Conservation (phyloP, 2,888 invertebrate species). For the Eupelmus urozonus region DNA sequence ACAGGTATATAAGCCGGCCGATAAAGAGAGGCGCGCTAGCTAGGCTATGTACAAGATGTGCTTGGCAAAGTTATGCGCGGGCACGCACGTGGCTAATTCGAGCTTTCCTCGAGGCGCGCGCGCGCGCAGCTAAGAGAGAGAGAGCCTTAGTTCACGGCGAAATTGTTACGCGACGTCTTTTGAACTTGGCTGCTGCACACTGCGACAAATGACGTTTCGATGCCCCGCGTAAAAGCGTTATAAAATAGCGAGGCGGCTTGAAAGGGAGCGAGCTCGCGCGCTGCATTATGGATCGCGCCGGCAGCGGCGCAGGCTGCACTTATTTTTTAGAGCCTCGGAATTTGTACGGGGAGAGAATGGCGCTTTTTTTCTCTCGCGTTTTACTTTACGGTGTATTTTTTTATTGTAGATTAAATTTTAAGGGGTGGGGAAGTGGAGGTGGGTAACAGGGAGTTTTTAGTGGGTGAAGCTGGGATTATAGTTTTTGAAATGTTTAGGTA, state of each 20-base stretch:
- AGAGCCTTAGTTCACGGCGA: too few relatives aligned
- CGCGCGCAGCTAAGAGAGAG: constrained; percentile 59
- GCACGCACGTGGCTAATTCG: constrained; percentile 71
- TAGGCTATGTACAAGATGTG: not conserved
- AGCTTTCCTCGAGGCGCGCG: constrained; percentile 58
- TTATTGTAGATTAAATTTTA: too few relatives aligned
- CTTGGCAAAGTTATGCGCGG: constrained; percentile 72
- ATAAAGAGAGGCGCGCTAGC: constrained; percentile 57
- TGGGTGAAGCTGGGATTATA: too few relatives aligned
- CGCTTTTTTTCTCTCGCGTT: too few relatives aligned
- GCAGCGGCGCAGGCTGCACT: too few relatives aligned
- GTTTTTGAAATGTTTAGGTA: too few relatives aligned
- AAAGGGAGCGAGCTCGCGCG: not conserved
- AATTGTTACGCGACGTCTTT: constrained; percentile 1
- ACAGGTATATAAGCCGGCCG: constrained; percentile 72
- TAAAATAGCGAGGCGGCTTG: constrained; percentile 32
- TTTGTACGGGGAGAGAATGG: too few relatives aligned
- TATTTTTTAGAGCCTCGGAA: too few relatives aligned
- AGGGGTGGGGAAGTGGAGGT: too few relatives aligned
- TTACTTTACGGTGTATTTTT: too few relatives aligned
- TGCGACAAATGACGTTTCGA: constrained; percentile 36
- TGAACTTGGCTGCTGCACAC: constrained; percentile 3
- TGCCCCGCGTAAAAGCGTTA: constrained; percentile 24
- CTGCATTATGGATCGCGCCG: constrained; percentile 45
- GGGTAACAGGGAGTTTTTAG: too few relatives aligned